Evolutionary conservation across 1,140 invertebrate species (phyloP), one percentile per base, ranked within the genome.

Genomic region (Sarcophaga bullata): DNA sequence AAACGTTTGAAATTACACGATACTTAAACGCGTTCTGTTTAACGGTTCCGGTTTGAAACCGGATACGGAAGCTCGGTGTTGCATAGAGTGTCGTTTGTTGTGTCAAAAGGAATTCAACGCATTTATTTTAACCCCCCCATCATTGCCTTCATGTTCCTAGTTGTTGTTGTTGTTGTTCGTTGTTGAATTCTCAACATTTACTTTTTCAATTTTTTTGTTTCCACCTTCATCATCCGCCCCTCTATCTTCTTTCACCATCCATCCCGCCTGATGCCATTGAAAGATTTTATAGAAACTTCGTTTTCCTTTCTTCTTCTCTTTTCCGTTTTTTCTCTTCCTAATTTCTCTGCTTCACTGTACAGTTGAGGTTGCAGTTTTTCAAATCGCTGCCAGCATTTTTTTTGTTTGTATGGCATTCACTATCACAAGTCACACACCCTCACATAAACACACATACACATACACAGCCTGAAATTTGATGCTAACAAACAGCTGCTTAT

Each of bases 31-130:
- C 8, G 17, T 75, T 49, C n/a, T 52, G 48, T 73, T 73, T n/a
- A n/a, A 47, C 47, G 52, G 19, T 81, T 13, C 73, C 13, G 72
- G 49, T 75, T 48, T 73, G 58, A 52, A 83, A 83, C 80, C 80
- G 82, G 80, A 83, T 83, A 83, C 80, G 78, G 82, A 80, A 83
- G n/a, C n/a, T n/a, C n/a, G 52, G 80, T 37, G 37, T 80, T 19
- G 73, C 73, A 73, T 47, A 73, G 73, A 73, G 73, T 73, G 73
- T 46, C 73, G 46, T 73, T 73, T 73, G 25, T 73, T 73, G 73
- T 73, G 73, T 48, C n/a, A 48, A 47, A 54, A 73, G 5, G 11
- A 73, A 73, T 47, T 47, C 52, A 19, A 72, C 10, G 52, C 52
- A 54, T 11, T 13, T 15, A 73, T 37, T 73, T 73, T 37, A 73